Conservation (phyloP, 2,888 invertebrate species). For the Lithodes maja region DNA sequence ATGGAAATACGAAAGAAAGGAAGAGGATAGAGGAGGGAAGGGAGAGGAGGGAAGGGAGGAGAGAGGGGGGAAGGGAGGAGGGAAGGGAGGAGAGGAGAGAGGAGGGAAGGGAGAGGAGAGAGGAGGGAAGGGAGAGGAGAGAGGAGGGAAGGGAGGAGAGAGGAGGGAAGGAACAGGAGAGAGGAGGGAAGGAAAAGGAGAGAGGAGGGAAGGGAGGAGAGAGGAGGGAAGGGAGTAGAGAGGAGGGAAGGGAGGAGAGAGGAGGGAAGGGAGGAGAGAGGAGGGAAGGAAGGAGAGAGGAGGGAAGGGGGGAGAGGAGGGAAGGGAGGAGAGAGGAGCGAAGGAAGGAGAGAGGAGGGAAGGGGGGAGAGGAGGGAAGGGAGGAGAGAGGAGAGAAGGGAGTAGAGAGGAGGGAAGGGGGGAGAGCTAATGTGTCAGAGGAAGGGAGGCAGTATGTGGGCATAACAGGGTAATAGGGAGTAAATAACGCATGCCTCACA, state of each 20-base stretch:
- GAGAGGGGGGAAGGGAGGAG: not conserved
- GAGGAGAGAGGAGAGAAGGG: not conserved
- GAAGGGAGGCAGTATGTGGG: not conserved
- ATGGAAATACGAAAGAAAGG: not conserved
- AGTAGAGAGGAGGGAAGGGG: not conserved
- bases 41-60: too few species aligned
- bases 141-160: not conserved
- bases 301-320: not conserved
- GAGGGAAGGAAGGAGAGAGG: not conserved
- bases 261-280: too few species aligned
- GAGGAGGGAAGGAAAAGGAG: not conserved
- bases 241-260: not conserved
- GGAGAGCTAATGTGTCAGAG: not conserved
- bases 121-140: not conserved
- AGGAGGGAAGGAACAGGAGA: not conserved
- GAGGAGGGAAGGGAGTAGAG: not conserved
- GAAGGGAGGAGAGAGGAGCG: not conserved
- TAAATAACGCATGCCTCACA: too few species aligned
- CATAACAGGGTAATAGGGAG: not conserved
- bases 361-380: not conserved
- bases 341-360: not conserved
- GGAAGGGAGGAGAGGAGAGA: not conserved
- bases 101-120: not conserved
- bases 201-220: not conserved
- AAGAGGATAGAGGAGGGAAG: not conserved